phyloP scores from a whole-genome alignment of 2,113 vertebrate species.

The Leptobrachium ailaonicum region DNA sequence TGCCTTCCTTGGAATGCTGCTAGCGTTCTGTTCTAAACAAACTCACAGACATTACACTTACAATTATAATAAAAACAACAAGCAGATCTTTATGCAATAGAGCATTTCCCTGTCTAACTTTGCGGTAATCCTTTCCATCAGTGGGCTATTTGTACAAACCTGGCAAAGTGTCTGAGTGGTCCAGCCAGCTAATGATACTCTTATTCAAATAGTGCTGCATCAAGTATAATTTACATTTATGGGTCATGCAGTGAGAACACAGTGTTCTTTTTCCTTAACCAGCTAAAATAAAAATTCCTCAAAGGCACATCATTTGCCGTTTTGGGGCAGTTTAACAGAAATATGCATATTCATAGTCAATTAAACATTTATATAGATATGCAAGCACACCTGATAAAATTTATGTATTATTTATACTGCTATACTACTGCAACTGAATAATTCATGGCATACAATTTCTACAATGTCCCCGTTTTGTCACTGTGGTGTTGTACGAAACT shows the following conservation, averaged over 20 bases:
- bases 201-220: conserved; percentile 7
- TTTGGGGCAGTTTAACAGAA: not conserved
- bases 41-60: no score
- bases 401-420: not conserved
- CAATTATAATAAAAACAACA: no score
- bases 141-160: not conserved
- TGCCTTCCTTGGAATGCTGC: no score
- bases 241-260: not conserved
- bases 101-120: no score
- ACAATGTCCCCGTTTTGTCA: not conserved
- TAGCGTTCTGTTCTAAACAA: no score
- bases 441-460: not conserved
- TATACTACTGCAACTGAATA: not conserved
- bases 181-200: conserved; percentile 8
- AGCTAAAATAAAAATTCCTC: not conserved
- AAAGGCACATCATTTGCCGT: not conserved
- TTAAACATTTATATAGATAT: not conserved
- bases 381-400: not conserved
- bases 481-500: no score
- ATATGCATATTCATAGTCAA: not conserved
- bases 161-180: not conserved
- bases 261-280: not conserved
- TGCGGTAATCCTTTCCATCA: not conserved
- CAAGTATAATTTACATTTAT: conserved; percentile 20
- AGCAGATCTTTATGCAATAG: no score